A percentile compares a stretch with the other conserved stretches of the same genome.
phyloP scores from a whole-genome alignment of 2,797 vertebrate species.

The Prionace glauca region DNA sequence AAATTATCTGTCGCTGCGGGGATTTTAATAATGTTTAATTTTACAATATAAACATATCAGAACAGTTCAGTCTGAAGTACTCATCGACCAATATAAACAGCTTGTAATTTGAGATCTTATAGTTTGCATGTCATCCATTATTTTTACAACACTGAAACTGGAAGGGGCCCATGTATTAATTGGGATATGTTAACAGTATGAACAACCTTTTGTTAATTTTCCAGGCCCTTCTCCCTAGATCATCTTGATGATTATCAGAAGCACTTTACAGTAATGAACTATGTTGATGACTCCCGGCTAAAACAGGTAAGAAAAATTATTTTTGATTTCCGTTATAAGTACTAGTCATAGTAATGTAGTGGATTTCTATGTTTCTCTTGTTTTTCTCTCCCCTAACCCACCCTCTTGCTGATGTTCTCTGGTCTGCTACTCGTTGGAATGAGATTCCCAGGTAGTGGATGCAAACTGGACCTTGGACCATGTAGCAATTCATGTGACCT shows the following conservation, averaged over 20 bases:
- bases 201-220: conserved; percentile 25
- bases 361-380: background rate
- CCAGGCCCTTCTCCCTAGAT: conserved; percentile 75
- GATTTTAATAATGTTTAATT: background rate
- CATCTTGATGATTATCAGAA: conserved; percentile 90
- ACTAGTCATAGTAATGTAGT: background rate
- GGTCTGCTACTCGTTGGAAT: background rate
- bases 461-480: background rate
- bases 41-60: background rate
- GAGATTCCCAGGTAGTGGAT: background rate
- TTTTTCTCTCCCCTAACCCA: background rate
- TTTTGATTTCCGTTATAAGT: background rate
- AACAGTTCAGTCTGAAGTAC: background rate
- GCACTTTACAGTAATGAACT: conserved; percentile 98
- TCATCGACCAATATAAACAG: background rate
- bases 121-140: background rate
- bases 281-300: conserved; percentile 63
- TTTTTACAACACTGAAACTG: background rate
- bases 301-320: conserved; percentile 70
- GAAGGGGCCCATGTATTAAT: background rate
- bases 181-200: background rate
- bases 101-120: background rate
- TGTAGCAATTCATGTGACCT: background rate
- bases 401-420: background rate
- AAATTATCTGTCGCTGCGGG: background rate